Evolutionary conservation across 2,888 invertebrate genomes (phyloP).

Genomic region (Ormyrus labotus): DNA sequence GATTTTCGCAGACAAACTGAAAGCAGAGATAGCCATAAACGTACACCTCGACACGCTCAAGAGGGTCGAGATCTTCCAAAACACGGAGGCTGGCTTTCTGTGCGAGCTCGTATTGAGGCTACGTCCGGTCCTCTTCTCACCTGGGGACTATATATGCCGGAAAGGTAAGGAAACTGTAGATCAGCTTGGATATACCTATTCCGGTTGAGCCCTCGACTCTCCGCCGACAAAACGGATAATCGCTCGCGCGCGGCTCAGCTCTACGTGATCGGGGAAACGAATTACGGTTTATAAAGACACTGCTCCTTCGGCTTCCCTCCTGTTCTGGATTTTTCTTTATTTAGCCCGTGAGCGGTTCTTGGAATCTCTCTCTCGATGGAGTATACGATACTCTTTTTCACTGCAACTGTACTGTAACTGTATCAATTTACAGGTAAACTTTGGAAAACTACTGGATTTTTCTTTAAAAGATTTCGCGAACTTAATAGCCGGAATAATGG

Average conservation of each 20-base stretch:
- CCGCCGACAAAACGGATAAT: conserved; percentile 13
- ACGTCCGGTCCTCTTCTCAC: conserved; percentile 97
- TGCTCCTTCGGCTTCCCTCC: background rate
- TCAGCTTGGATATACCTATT: too few species aligned
- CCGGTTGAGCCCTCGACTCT: background rate
- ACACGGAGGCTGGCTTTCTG: conserved; percentile 98
- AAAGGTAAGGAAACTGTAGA: conserved; percentile 84
- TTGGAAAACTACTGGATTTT: too few species aligned
- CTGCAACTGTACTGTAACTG: too few species aligned
- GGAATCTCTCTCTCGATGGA: too few species aligned
- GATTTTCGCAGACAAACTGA: conserved; percentile 87
- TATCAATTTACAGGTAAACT: too few species aligned
- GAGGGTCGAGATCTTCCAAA: conserved; percentile 98
- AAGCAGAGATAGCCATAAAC: conserved; percentile 99
- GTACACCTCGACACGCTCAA: conserved; percentile 98
- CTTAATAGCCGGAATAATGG: background rate
- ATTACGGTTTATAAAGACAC: conserved; percentile 4
- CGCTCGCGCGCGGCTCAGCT: conserved; percentile 4
- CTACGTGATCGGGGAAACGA: conserved; percentile 23
- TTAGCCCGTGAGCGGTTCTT: too few species aligned
- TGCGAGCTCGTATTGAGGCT: conserved; percentile 97
- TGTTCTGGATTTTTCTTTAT: too few species aligned
- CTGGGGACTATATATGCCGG: conserved; percentile 98
- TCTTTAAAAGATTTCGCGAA: too few species aligned
- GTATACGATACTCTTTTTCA: background rate